Evolutionary conservation across 1,140 invertebrate genomes (phyloP), one percentile per base, ranked within the genome.

Genomic region (Stenopsyche tienmushanensis): DNA sequence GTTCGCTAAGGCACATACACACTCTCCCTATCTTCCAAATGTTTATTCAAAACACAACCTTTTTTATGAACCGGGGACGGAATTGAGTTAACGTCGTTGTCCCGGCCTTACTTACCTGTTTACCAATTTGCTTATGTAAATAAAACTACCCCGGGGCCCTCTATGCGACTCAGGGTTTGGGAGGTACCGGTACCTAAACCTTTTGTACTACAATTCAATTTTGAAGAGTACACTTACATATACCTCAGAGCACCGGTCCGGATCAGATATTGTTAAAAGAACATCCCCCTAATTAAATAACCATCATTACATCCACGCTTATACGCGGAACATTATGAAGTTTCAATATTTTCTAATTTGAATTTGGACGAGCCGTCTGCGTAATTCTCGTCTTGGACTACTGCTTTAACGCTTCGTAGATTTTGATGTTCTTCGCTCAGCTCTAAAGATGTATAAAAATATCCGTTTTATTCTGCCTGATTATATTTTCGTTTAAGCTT

Each of bases 41-140:
- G n/a, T n/a, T n/a, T n/a, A 64, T 64, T 45, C 52, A 64, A 54
- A 68, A 59, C 49, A 62, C 62, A 64, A 60, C 60, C 62, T 68
- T 59, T 62, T 69, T 59, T 54, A 57, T 41, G 53, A 50, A 62
- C 42, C 10, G 34, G 39, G 41, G 13, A 52, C 39, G 50, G 49
- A 70, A 70, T 70, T 66, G 68, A 70, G 68, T 64, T 70, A 70
- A 34, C 64, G 39, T 70, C 52, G 63, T 59, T 69, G 58, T 57
- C 54, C 64, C 60, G 29, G 49, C 68, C 65, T 55, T 66, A 62
- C 65, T 70, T 70, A 70, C 68, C 68, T 70, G 68, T 70, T 70
- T 70, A 70, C 68, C 68, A 70, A 70, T 70, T 70, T 70, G 68
- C 68, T 70, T 70, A 70, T 70, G 68, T 66, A 70, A 70, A 70